phyloP scores from a whole-genome alignment of 2,888 invertebrate genomes.

The Cheilosia soror region DNA sequence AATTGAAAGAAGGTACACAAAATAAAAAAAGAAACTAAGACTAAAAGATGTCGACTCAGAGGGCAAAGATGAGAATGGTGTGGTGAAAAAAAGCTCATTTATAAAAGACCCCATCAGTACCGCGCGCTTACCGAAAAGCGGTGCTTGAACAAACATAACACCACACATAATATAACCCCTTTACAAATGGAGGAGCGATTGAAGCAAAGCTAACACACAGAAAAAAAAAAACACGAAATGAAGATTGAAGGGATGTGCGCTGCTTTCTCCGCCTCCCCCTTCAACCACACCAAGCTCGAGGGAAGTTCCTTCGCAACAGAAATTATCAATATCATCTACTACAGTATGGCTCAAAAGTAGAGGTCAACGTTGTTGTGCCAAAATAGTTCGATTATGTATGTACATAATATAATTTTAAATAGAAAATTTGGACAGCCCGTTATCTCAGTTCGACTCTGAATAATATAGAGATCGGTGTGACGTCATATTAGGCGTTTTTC shows the following conservation, averaged over 20 bases:
- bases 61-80: conserved; percentile 33
- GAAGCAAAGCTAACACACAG: background rate
- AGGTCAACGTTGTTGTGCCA: background rate
- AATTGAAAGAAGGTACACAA: conserved; percentile 58
- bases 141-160: conserved; percentile 53
- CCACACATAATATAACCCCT: conserved; percentile 29
- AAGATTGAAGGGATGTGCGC: conserved; percentile 39
- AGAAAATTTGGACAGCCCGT: too few species aligned
- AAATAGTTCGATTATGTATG: too few species aligned
- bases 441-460: too few species aligned
- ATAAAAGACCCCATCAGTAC: conserved; percentile 15
- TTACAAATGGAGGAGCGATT: background rate
- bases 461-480: too few species aligned
- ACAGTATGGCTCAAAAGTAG: conserved; percentile 23
- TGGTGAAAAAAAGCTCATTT: conserved; percentile 61
- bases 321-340: conserved; percentile 36
- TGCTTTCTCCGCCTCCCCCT: conserved; percentile 3
- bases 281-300: conserved; percentile 43
- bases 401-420: too few species aligned
- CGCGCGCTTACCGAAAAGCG: conserved; percentile 32
- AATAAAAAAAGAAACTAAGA: conserved; percentile 14
- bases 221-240: background rate
- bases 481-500: too few species aligned
- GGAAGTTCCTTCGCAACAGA: conserved; percentile 30
- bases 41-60: conserved; percentile 23